phyloP scores from a whole-genome alignment of 2,888 invertebrate genomes.

The Hydriomena furcata region DNA sequence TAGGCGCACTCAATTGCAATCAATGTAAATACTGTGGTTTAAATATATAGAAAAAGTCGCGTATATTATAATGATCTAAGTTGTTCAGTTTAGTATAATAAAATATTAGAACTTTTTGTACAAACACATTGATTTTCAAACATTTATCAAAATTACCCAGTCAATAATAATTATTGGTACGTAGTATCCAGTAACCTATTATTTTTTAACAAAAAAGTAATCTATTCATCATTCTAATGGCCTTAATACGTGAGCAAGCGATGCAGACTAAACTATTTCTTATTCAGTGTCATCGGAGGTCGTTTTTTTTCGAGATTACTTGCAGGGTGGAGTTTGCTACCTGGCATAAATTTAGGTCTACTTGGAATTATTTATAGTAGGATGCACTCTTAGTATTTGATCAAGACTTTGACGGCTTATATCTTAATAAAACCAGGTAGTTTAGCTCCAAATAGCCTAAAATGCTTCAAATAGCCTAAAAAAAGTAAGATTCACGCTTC shows the following conservation, averaged over 20 bases:
- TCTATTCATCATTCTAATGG: conserved; percentile 34
- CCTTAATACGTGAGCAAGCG: conserved; percentile 49
- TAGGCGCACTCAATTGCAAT: too few relatives aligned
- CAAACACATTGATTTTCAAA: too few relatives aligned
- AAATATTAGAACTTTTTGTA: too few relatives aligned
- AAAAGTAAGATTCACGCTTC: too few relatives aligned
- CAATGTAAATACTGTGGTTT: too few relatives aligned
- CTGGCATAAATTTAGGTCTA: conserved; percentile 46
- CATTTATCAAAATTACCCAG: neutral
- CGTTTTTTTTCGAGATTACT: conserved; percentile 32
- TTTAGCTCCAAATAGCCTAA: too few relatives aligned
- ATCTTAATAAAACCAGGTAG: too few relatives aligned
- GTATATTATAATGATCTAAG: too few relatives aligned
- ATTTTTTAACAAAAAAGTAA: conserved; percentile 26
- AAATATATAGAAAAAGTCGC: too few relatives aligned
- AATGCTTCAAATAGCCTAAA: too few relatives aligned
- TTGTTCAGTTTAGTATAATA: too few relatives aligned
- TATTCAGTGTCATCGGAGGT: conserved; percentile 21
- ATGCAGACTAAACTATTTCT: conserved; percentile 35
- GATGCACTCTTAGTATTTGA: conserved; percentile 34
- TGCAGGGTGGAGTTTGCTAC: conserved; percentile 32
- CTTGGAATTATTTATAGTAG: conserved; percentile 51
- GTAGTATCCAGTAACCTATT: neutral
- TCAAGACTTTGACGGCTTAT: neutral
- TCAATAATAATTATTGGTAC: neutral